phyloP scores from a whole-genome alignment of 2,888 invertebrate species.

The Eupithecia inturbata region DNA sequence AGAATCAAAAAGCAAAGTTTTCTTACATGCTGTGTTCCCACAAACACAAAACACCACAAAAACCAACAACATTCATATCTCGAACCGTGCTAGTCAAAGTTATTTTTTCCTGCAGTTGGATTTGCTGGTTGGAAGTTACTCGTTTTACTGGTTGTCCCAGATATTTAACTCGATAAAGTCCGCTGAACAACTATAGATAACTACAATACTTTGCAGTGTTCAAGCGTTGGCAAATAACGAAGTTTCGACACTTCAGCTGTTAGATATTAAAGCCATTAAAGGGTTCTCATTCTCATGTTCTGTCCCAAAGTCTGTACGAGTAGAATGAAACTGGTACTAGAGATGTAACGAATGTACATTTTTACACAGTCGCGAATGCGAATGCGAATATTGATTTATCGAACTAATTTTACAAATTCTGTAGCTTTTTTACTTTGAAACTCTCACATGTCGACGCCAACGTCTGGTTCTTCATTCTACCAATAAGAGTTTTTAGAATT shows the following conservation, averaged over 20 bases:
- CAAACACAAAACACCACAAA: constrained; percentile 14
- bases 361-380: no score
- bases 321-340: neutral
- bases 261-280: constrained; percentile 2
- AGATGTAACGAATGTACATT: no score
- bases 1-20: neutral
- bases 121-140: constrained; percentile 40
- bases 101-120: constrained; percentile 43
- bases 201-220: constrained; percentile 38
- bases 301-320: neutral
- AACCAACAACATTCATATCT: constrained; percentile 43
- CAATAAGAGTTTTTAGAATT: no score
- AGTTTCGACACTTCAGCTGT: constrained; percentile 14
- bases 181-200: constrained; percentile 40
- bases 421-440: no score
- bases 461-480: no score
- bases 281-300: neutral
- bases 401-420: no score
- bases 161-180: constrained; percentile 47
- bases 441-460: no score
- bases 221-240: constrained; percentile 21
- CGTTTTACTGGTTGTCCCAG: constrained; percentile 43
- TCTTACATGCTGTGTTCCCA: neutral
- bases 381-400: no score
- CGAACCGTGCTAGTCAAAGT: constrained; percentile 42